Evolutionary conservation across 2,797 vertebrate species (phyloP).

Genomic region (Microcaecilia unicolor): DNA sequence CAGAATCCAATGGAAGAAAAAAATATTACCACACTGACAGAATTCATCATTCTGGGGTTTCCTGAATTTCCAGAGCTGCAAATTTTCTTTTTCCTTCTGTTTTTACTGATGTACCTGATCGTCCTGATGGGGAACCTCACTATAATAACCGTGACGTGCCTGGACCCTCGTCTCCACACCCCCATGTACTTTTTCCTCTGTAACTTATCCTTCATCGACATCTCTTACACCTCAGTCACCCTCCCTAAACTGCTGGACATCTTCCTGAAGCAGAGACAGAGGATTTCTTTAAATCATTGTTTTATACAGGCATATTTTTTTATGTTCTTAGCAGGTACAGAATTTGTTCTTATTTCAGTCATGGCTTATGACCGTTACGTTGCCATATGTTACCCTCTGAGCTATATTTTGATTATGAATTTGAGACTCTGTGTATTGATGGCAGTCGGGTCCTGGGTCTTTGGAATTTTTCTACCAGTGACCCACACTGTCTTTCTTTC

Average conservation of each 20-base stretch:
- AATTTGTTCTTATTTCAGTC: constrained; percentile 18
- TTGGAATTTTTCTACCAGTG: constrained; percentile 13
- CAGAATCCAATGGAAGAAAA: not conserved
- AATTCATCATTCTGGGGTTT: constrained; percentile 7
- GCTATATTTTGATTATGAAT: constrained; percentile 11
- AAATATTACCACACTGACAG: not conserved
- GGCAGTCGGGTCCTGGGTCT: constrained; percentile 2
- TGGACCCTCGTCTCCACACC: not conserved
- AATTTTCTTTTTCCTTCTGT: not conserved
- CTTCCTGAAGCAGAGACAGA: not conserved
- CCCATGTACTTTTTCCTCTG: constrained; percentile 11
- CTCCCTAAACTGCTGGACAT: constrained; percentile 7
- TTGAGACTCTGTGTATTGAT: not conserved
- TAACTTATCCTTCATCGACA: constrained; percentile 7
- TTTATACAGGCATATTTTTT: constrained; percentile 15
- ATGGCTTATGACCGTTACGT: constrained; percentile 22
- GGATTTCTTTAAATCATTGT: constrained; percentile 16
- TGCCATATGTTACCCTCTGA: constrained; percentile 9
- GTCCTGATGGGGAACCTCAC: constrained; percentile 2
- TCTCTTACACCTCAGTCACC: constrained; percentile 3
- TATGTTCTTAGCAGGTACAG: constrained; percentile 11
- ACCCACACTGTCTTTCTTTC: constrained; percentile 5
- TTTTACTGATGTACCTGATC: not conserved
- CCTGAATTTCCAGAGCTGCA: not conserved
- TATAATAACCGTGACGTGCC: not conserved